Conservation (phyloP, 2,113 vertebrate genomes). For the Hystrix brachyura region DNA sequence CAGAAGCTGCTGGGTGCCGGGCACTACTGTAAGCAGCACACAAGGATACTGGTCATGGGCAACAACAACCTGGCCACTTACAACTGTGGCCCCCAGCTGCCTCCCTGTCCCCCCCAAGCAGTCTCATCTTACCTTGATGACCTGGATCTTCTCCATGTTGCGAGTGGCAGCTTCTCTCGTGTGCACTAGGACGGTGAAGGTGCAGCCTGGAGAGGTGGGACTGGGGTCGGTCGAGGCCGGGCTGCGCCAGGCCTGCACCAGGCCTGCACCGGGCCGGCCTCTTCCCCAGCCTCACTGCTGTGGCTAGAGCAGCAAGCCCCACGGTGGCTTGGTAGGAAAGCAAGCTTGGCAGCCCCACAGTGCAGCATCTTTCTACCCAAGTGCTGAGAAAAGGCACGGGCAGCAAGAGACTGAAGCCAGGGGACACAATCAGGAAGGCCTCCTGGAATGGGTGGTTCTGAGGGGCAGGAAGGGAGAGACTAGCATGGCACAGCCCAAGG, state of each 20-base stretch:
- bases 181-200: conserved; percentile 98
- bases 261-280: neutral
- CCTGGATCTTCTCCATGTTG: conserved; percentile 99
- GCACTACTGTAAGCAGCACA: rapidly evolving
- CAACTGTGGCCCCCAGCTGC: too few relatives aligned
- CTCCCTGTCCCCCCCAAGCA: neutral
- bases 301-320: neutral
- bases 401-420: neutral
- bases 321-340: too few relatives aligned
- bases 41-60: neutral
- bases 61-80: rapidly evolving
- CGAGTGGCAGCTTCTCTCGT: conserved; percentile 96
- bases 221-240: neutral
- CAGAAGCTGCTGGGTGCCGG: neutral
- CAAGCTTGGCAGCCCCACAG: neutral
- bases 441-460: conserved; percentile 16
- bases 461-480: neutral
- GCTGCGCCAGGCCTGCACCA: neutral
- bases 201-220: conserved; percentile 91
- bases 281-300: neutral
- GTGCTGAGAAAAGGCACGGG: neutral
- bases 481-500: neutral
- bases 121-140: conserved; percentile 94
- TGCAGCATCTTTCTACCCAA: neutral
- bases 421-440: neutral